Evolutionary conservation across 2,797 vertebrate genomes (phyloP), one percentile per base, ranked within the genome.

Genomic region (Oryzias sinensis): DNA sequence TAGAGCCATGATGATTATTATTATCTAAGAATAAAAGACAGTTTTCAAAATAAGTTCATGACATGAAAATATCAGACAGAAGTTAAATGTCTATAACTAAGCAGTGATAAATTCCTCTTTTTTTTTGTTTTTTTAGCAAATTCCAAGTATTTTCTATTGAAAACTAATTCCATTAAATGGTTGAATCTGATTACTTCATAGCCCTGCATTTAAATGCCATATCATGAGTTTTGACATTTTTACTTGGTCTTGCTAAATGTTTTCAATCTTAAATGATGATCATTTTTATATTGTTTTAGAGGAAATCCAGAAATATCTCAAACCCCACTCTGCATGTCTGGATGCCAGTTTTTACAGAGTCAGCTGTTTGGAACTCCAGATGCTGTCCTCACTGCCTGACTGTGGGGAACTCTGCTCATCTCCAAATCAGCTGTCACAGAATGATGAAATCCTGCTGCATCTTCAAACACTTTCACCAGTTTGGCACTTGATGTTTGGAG

Each of bases 351-450:
- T 9, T 22, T 62, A 61, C 67, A 41, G 72, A 72, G 65, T 56
- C 69, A 56, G 65, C 70, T 62, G 65, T 66, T 62, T 25, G 62
- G 46, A 73, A 71, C 37, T 50, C 49, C 53, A 71, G 48, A 69
- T 67, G 73, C 77, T 76, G 75, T 70, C 69, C 72, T 58, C 56
- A 2, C 62, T 49, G 77, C 78, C 77, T 83, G 79, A 65, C 74
- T 83, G 77, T 80, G 72, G 71, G 60, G 68, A 73, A 83, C 71
- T 63, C 84, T 53, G 66, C 75, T 72, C 18, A 70, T 74, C 79
- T 78, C 57, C 5, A 27, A 65, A 66, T 66, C 64, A 53, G 59
- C 65, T 83, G 79, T 68, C 72, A 82, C 62, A 55, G 49, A 80
- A 18, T 54, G 62, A 77, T 65, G 49, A 63, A 67, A 53, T 52